Evolutionary conservation across 2,797 vertebrate species (phyloP), one percentile per base, ranked within the genome.

Genomic region (Synaphobranchus kaupii): DNA sequence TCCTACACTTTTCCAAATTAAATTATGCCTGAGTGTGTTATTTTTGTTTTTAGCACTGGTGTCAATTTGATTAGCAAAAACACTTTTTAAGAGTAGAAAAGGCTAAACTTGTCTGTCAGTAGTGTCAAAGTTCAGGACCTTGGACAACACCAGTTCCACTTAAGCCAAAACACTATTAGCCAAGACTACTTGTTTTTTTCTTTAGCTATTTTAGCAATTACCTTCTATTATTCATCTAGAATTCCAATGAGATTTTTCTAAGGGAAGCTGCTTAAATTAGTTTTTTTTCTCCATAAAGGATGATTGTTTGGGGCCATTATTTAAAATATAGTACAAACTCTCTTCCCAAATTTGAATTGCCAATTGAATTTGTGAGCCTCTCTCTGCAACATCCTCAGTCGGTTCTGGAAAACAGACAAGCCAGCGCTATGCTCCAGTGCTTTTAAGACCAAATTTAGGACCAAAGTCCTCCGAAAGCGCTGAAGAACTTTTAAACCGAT

Each of bases 401-500:
- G 28, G 25, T 68, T 63, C 6, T 63, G 25, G 60, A 17, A 22
- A 63, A 25, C 60, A 63, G 22, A 12, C 63, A 68, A 68, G n/a
- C 8, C 9, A 68, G 7, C 25, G 0, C 63, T n/a, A 28, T 58
- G 56, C 56, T 58, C 56, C 8, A 56, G n/a, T 39, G 31, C 0
- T 4, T 34, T 34, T 76, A 39, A 2, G 39, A 39, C 39, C 39
- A 39, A 34, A 47, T 47, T 9, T 12, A 0, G 44, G 44, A 22
- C 78, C 17, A 2, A 50, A 50, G 78, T 5, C 20, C 25, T n/a
- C 47, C 7, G 22, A 48, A n/a, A 47, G 47, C 10, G 25, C 9
- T 10, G 78, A 81, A 81, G 44, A 81, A 4, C 50, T 50, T 81
- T 71, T 71, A 66, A 90, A 87, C 82, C 56, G 88, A 88, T 84